phyloP scores from a whole-genome alignment of 2,797 vertebrate genomes.

The Anguilla marmorata region DNA sequence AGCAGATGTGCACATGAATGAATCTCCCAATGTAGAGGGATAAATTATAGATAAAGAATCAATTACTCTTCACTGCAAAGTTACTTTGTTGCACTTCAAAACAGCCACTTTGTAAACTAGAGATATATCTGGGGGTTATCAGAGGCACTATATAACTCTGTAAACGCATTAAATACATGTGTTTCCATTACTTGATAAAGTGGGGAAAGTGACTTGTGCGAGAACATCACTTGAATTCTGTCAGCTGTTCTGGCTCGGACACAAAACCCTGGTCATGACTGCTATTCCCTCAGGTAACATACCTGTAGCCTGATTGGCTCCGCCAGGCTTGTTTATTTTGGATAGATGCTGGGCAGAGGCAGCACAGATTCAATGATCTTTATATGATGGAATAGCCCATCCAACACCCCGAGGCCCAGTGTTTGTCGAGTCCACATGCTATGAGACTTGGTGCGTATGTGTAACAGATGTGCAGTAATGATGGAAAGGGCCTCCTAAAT shows the following conservation, averaged over 20 bases:
- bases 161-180: background rate
- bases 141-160: background rate
- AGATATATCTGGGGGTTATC: background rate
- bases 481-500: background rate
- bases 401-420: background rate
- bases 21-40: background rate
- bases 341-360: background rate
- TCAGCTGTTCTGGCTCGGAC: background rate
- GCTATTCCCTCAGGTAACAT: background rate
- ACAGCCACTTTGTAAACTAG: background rate
- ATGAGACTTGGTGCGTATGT: background rate
- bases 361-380: background rate
- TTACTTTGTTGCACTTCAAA: background rate
- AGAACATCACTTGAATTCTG: background rate
- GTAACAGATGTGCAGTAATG: background rate
- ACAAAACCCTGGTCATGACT: background rate
- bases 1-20: background rate
- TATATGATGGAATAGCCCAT: background rate
- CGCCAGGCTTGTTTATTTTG: background rate
- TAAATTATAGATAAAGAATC: background rate
- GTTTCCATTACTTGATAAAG: background rate
- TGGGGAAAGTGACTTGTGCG: background rate
- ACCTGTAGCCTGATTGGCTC: background rate
- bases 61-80: background rate
- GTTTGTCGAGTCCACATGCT: background rate